Conservation (phyloP, 1,140 invertebrate genomes). For the Ylistrum balloti region DNA sequence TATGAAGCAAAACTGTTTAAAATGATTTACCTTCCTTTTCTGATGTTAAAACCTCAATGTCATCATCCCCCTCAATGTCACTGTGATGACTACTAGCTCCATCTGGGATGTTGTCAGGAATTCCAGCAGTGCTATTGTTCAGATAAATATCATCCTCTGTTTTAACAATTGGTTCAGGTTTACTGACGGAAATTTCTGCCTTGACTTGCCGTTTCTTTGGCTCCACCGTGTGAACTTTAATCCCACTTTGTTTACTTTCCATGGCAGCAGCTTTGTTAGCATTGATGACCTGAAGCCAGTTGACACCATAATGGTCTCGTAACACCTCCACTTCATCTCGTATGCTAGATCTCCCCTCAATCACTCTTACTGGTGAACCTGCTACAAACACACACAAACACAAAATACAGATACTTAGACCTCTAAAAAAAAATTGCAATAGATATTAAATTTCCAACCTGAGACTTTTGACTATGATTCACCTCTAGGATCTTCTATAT, state of each 20-base stretch:
- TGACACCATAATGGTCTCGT: slow-evolving; percentile 67
- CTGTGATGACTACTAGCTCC: slow-evolving; percentile 29
- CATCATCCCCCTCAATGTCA: neutral
- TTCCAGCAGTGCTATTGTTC: slow-evolving; percentile 53
- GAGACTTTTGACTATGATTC: too few relatives aligned
- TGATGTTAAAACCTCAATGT: neutral
- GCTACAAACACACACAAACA: neutral
- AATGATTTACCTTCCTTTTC: neutral
- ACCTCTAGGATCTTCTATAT: too few relatives aligned
- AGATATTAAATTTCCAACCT: too few relatives aligned
- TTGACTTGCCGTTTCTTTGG: neutral
- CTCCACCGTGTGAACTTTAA: neutral
- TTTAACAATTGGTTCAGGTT: slow-evolving; percentile 41
- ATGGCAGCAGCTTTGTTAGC: slow-evolving; percentile 53
- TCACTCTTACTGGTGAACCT: slow-evolving; percentile 45
- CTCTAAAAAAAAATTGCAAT: neutral
- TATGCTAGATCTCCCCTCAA: slow-evolving; percentile 52
- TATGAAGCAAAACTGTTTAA: too few relatives aligned
- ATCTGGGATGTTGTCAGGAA: slow-evolving; percentile 37
- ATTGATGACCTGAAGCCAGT: slow-evolving; percentile 67
- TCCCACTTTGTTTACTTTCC: slow-evolving; percentile 24
- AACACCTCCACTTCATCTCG: slow-evolving; percentile 63
- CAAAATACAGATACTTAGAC: too few relatives aligned
- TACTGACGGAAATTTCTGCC: neutral
- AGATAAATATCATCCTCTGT: slow-evolving; percentile 68